Percentiles rank a stretch among this genome's conserved stretches.
Conservation (phyloP, 2,797 vertebrate species). For the Balearica regulorum region DNA sequence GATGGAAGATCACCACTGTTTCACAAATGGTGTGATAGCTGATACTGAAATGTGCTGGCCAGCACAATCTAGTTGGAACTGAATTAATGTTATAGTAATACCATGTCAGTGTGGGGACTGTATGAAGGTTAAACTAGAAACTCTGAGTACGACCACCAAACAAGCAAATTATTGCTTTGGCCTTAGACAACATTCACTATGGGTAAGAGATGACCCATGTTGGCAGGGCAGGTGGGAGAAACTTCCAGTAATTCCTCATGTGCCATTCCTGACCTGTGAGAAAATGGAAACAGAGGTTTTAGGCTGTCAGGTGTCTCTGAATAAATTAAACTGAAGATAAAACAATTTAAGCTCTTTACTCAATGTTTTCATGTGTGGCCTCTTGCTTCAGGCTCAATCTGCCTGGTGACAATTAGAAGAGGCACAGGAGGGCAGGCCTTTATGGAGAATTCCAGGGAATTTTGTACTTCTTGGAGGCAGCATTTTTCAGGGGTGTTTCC, state of each 20-base stretch:
- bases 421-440: neutral
- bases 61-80: neutral
- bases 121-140: neutral
- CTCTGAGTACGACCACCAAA: neutral
- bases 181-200: neutral
- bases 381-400: neutral
- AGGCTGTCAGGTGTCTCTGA: neutral
- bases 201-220: neutral
- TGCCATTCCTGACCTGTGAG: neutral
- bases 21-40: neutral
- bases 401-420: neutral
- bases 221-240: neutral
- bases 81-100: neutral
- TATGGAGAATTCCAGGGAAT: neutral
- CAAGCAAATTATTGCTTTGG: neutral
- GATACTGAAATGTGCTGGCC: neutral
- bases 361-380: neutral
- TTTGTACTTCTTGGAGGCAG: neutral
- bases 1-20: neutral
- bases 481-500: neutral
- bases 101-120: accelerated
- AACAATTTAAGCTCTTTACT: neutral
- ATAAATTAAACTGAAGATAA: neutral
- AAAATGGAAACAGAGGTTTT: neutral
- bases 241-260: neutral